Base-by-base conservation (phyloP, 2,888 invertebrate species). In the Octonoba sinensis region DNA sequence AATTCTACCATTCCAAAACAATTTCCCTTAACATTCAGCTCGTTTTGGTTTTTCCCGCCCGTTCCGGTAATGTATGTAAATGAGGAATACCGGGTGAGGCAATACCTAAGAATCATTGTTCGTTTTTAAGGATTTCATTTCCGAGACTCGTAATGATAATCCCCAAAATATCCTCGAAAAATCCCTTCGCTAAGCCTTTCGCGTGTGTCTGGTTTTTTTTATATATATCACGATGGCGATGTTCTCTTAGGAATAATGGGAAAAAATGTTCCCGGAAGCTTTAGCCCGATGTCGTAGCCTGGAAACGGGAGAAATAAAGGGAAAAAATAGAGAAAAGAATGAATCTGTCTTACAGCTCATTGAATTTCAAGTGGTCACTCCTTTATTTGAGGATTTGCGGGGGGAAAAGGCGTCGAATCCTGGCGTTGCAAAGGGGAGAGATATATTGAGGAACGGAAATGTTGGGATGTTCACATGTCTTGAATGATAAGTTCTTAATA, bases 291-390 rank as follows among this genome's bases (percentile, higher is more conserved):
- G 78, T 72, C 60, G 57, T 18, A 71, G 44, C 62, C 46, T 44
- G 18, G 36, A 36, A 36, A 36, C 36, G 3, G 36, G 36, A 36
- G 36, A 56, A 74, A 49, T 22, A 24, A 22, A 47, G 8, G 18
- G 8, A 13, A 24, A 47, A 62, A n/a, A 44, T 24, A 11, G 11
- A 12, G 27, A 62, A 60, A 72, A 67, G 54, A 66, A 67, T 60
- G 57, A 54, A 49, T 60, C 66, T 72, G 67, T 67, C 72, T 60
- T 44, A 67, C 51, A 65, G 64, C 78, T 79, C 78, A 79, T 79
- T 79, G 78, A 79, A 79, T 79, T 79, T 79, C 78, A 79, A 79
- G 67, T 72, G 78, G 78, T 79, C 78, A 79, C 72, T 72, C 66
- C 67, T 69, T 56, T 66, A 24, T 16, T 36, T 22, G 27, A 46